Evolutionary conservation across 1,140 invertebrate species (phyloP), one percentile per base, ranked within the genome.

Genomic region (Pararge aegeria): DNA sequence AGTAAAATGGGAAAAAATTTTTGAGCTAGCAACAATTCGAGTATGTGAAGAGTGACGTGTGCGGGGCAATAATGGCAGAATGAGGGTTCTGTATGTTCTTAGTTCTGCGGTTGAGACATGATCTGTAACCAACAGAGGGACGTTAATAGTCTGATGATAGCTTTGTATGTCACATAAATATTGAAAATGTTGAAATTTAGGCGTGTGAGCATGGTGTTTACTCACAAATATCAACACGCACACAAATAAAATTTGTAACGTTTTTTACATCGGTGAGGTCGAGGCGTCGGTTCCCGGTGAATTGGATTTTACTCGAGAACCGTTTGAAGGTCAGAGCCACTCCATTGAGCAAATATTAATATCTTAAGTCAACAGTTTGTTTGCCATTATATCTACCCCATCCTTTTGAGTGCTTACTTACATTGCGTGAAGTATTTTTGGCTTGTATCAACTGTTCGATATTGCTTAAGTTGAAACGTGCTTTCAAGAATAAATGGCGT

Each of bases 351-450:
- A 83, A 83, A 80, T 62, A 79, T 52, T 64, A 68, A 74, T 75
- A 79, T 67, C 66, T 70, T 55, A 68, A 69, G 65, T 55, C 61
- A 76, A 79, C 67, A 78, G 54, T 61, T 75, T 70, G 70, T 75
- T 75, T 75, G 59, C 58, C 44, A 30, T 34, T 20, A 24, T 60
- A 62, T 52, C 54, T 50, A 51, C 42, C 59, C 56, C 21, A 54
- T 55, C 50, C 50, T 51, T 55, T 66, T 42, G 27, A 49, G 55
- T 46, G 59, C 55, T 68, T 34, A 34, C 30, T 42, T 52, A 58
- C 61, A 55, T 55, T 18, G 19, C 12, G 24, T 64, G 34, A 29
- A 53, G 34, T 46, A 49, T 49, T 30, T 64, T 59, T 37, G 38
- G 38, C 16, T 16, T 42, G 38, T 7, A 18, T 42, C 9, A 5